Percentiles rank a stretch among this genome's conserved stretches.
Evolutionary conservation across 2,113 vertebrate genomes (phyloP).

Genomic region (Micronisus gabar): DNA sequence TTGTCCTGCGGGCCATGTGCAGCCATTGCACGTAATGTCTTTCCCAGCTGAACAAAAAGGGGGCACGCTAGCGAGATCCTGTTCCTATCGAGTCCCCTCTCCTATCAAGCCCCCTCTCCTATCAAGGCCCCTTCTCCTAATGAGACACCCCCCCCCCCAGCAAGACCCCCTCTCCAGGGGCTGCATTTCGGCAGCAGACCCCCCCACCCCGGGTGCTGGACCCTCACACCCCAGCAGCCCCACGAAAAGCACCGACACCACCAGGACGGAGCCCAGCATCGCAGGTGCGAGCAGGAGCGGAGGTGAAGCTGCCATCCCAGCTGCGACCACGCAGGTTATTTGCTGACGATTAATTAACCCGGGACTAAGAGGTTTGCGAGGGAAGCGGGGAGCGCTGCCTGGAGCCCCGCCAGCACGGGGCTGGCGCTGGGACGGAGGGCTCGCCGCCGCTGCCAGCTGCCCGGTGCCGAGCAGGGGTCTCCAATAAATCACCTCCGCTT

Average conservation of each 20-base stretch:
- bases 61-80: rapidly evolving
- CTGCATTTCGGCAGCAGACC: neutral
- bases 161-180: neutral
- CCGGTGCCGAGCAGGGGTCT: neutral
- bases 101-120: neutral
- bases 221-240: too few relatives aligned
- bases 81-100: neutral
- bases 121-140: neutral
- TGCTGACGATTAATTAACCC: constrained; percentile 31
- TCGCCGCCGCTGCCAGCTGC: constrained; percentile 5
- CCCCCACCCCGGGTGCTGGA: neutral
- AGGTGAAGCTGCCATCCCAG: neutral
- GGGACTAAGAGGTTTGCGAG: constrained; percentile 22
- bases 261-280: rapidly evolving
- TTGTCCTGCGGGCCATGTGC: rapidly evolving
- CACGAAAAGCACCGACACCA: rapidly evolving
- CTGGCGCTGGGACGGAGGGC: neutral
- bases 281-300: neutral
- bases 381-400: neutral
- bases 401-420: neutral
- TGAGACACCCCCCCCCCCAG: neutral
- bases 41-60: neutral
- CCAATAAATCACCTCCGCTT: rapidly evolving
- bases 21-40: rapidly evolving
- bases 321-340: neutral